Evolutionary conservation across 2,888 invertebrate genomes (phyloP).

Genomic region (Tetranychus truncatus): DNA sequence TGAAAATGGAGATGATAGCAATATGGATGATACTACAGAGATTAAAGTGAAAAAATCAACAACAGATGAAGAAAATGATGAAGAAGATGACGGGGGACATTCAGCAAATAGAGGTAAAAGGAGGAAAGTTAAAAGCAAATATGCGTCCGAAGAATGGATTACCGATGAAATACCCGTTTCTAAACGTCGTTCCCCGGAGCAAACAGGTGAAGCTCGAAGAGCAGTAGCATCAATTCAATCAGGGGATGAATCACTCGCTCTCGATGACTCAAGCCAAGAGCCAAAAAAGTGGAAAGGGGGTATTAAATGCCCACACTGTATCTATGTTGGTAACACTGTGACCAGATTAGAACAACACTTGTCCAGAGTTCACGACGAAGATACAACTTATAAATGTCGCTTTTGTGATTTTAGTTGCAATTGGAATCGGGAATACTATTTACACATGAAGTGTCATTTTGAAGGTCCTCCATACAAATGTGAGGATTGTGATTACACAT

Average conservation of each 20-base stretch:
- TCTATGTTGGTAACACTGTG: conserved; percentile 38
- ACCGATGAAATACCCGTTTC: background rate
- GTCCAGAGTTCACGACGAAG: conserved; percentile 40
- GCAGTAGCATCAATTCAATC: background rate
- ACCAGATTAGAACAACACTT: conserved; percentile 40
- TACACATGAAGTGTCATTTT: conserved; percentile 43
- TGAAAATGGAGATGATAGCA: conserved; percentile 43
- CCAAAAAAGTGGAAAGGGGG: conserved; percentile 25
- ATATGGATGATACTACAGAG: conserved; percentile 20
- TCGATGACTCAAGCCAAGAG: background rate
- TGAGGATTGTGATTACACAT: conserved; percentile 41
- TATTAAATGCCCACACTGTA: conserved; percentile 39
- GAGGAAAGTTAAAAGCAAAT: conserved; percentile 7
- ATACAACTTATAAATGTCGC: conserved; percentile 43
- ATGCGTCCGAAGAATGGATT: conserved; percentile 9
- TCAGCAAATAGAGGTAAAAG: background rate
- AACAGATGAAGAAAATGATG: conserved; percentile 27
- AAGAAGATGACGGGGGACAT: background rate
- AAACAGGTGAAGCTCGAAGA: background rate
- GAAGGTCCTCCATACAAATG: conserved; percentile 46
- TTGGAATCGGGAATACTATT: conserved; percentile 44
- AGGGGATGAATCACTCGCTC: background rate
- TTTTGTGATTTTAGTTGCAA: conserved; percentile 45
- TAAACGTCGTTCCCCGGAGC: background rate
- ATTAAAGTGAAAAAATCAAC: background rate